These are phyloP conservation scores for Chaitophorus viminalis DNA, from an alignment of 2,888 invertebrate species.

Conservation along the genomic window DNA sequence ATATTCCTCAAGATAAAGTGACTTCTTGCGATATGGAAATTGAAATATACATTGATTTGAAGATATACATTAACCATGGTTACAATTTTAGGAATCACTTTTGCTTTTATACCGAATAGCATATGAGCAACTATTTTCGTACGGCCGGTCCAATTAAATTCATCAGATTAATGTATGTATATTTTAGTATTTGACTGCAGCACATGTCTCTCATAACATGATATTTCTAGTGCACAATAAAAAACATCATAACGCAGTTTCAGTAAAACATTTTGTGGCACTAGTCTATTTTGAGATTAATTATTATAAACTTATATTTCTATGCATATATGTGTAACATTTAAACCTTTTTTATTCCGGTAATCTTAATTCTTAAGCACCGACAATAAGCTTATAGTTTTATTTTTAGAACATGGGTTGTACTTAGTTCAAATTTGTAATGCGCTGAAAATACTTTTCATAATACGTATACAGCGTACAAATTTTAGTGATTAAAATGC, in stretches of 20 bases:
- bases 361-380: too few species aligned
- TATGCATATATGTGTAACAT: too few species aligned
- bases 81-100: slow-evolving; percentile 31
- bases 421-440: too few species aligned
- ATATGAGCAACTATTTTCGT: slow-evolving; percentile 20
- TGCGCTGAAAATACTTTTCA: too few species aligned
- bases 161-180: slow-evolving; percentile 1
- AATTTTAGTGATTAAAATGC: too few species aligned
- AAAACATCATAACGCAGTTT: neutral
- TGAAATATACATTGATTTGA: neutral
- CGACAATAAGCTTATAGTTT: too few species aligned
- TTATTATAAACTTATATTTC: neutral
- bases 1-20: neutral
- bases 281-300: neutral
- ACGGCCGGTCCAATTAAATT: slow-evolving; percentile 40
- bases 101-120: neutral
- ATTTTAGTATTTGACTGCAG: slow-evolving; percentile 18
- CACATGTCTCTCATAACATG: neutral
- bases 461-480: too few species aligned
- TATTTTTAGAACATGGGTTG: too few species aligned
- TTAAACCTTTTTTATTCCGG: too few species aligned
- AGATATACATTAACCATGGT: neutral
- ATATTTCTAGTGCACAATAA: neutral
- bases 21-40: neutral
- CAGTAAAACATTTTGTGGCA: neutral